Evolutionary conservation across 2,797 vertebrate genomes (phyloP).

Genomic region (Columba guinea): DNA sequence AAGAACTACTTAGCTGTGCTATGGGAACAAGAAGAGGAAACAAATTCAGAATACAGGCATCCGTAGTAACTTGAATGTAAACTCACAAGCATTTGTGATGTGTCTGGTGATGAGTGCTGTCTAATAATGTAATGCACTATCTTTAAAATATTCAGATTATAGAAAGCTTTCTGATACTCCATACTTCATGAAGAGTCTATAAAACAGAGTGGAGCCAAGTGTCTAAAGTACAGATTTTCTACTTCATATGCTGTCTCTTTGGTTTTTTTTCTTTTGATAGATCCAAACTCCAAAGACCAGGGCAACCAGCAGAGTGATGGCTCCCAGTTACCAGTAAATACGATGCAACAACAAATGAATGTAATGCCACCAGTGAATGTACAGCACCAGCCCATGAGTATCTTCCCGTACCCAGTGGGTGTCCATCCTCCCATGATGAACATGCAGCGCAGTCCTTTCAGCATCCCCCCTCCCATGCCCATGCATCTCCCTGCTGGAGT

Average conservation of each 20-base stretch:
- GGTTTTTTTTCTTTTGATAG: conserved; percentile 72
- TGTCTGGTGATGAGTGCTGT: not conserved
- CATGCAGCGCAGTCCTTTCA: conserved; percentile 85
- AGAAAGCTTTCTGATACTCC: not conserved
- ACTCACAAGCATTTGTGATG: not conserved
- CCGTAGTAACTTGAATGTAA: not conserved
- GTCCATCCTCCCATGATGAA: conserved; percentile 83
- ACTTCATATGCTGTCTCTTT: not conserved
- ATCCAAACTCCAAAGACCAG: conserved; percentile 84
- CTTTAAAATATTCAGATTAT: not conserved
- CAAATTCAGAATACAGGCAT: not conserved
- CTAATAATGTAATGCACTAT: not conserved
- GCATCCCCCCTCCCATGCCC: conserved; percentile 85
- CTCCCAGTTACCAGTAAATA: conserved; percentile 81
- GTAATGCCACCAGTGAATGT: conserved; percentile 76
- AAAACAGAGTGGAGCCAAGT: not conserved
- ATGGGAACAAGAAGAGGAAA: not conserved
- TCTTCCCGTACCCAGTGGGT: conserved; percentile 85
- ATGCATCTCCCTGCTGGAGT: conserved; percentile 87
- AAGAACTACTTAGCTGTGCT: not conserved
- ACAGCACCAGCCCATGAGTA: conserved; percentile 78
- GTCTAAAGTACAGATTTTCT: not conserved
- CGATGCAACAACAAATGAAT: conserved; percentile 85
- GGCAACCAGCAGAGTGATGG: conserved; percentile 81
- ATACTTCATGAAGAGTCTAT: not conserved